phyloP scores from a whole-genome alignment of 1,140 invertebrate species.

The Helicoverpa zea region DNA sequence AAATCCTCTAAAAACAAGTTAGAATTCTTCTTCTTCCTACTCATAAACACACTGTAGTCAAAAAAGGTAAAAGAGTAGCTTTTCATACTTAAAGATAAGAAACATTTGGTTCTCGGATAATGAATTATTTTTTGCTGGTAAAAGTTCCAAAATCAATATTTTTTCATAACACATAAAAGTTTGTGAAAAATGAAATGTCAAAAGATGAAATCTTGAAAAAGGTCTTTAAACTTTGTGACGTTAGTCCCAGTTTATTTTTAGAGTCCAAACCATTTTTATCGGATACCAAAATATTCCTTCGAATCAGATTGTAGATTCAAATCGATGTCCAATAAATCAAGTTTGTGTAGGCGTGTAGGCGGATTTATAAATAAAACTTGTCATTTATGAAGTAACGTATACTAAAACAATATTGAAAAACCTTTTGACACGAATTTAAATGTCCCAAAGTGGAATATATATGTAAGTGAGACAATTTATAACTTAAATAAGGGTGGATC shows the following conservation, averaged over 20 bases:
- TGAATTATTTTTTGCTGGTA: too few species aligned
- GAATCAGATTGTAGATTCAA: not conserved
- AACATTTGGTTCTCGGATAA: too few species aligned
- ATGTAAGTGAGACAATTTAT: constrained; percentile 28
- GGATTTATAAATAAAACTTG: not conserved
- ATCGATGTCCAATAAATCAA: not conserved
- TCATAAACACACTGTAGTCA: too few species aligned
- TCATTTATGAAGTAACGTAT: not conserved
- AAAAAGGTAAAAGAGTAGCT: too few species aligned
- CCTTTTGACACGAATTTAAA: not conserved
- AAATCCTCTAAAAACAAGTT: too few species aligned
- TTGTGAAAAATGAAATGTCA: too few species aligned
- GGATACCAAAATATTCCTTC: not conserved
- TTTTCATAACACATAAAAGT: too few species aligned
- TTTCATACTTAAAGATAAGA: too few species aligned
- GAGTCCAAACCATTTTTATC: not conserved
- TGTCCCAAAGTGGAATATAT: not conserved
- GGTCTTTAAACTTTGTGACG: too few species aligned
- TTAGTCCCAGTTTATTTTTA: not conserved
- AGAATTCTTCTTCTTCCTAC: too few species aligned
- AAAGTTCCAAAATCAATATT: too few species aligned
- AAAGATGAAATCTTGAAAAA: too few species aligned
- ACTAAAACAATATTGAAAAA: not conserved
- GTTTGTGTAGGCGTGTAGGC: not conserved
- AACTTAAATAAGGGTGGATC: constrained; percentile 38